These are phyloP conservation scores for Pocillopora verrucosa DNA, from an alignment of 64 coral and sea anemone genomes.

Conservation along the genomic window DNA sequence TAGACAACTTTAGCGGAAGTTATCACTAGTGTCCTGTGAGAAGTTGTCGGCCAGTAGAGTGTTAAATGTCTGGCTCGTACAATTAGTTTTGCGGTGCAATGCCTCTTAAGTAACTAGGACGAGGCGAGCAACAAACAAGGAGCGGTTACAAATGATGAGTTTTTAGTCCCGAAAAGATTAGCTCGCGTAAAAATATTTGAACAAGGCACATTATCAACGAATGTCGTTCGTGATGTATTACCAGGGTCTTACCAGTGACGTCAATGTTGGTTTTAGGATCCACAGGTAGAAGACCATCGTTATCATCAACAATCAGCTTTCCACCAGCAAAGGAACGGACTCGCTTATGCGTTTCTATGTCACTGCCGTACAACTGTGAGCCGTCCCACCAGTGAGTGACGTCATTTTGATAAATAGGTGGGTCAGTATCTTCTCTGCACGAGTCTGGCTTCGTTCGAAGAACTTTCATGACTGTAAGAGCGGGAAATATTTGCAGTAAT, in stretches of 20 bases:
- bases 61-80: no score
- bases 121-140: no score
- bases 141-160: no score
- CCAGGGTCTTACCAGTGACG: conserved; percentile 59
- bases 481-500: background rate
- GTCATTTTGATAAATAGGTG: conserved; percentile 62
- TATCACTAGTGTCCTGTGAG: no score
- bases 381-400: conserved; percentile 93
- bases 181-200: no score
- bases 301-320: conserved; percentile 65
- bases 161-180: no score
- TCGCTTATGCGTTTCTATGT: conserved; percentile 53
- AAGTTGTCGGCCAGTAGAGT: no score
- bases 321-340: conserved; percentile 51
- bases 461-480: conserved; percentile 53
- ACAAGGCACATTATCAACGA: no score
- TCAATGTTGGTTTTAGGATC: conserved; percentile 73
- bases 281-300: conserved; percentile 41
- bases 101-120: no score
- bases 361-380: conserved; percentile 82
- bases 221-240: no score
- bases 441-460: conserved; percentile 59
- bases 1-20: no score
- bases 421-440: conserved; percentile 34
- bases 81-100: no score